Evolutionary conservation across 2,888 invertebrate genomes (phyloP).

Genomic region (Linyphia triangularis): DNA sequence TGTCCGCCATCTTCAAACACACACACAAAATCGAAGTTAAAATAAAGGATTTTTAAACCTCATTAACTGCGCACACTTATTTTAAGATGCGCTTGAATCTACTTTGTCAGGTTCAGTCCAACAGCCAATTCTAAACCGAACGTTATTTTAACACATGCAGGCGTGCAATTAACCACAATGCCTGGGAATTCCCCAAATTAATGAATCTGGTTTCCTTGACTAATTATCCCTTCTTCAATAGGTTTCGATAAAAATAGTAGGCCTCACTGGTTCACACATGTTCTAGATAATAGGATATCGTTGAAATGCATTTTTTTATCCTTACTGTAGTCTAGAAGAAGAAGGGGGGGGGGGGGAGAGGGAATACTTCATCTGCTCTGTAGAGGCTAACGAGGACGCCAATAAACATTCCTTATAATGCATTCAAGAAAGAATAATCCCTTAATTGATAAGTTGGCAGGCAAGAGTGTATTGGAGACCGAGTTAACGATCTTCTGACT

Average conservation of each 20-base stretch:
- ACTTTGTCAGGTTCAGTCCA: too few species aligned
- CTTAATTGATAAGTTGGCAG: slow-evolving; percentile 38
- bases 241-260: background rate
- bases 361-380: slow-evolving; percentile 16
- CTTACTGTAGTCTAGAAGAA: background rate
- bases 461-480: background rate
- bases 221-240: background rate
- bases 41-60: too few species aligned
- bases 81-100: too few species aligned
- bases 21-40: too few species aligned
- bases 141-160: too few species aligned
- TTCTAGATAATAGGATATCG: background rate
- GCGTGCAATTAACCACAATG: background rate
- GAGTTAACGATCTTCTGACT: slow-evolving; percentile 26
- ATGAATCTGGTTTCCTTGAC: background rate
- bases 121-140: too few species aligned
- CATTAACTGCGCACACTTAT: too few species aligned
- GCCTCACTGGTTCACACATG: background rate
- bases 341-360: background rate
- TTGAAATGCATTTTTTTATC: slow-evolving; percentile 18
- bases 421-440: slow-evolving; percentile 38
- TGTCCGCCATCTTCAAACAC: too few species aligned
- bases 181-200: background rate
- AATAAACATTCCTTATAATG: background rate
- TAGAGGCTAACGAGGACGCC: slow-evolving; percentile 19